Evolutionary conservation across 2,113 vertebrate genomes (phyloP), one percentile per base, ranked within the genome.

Genomic region (Elanus axillaris): DNA sequence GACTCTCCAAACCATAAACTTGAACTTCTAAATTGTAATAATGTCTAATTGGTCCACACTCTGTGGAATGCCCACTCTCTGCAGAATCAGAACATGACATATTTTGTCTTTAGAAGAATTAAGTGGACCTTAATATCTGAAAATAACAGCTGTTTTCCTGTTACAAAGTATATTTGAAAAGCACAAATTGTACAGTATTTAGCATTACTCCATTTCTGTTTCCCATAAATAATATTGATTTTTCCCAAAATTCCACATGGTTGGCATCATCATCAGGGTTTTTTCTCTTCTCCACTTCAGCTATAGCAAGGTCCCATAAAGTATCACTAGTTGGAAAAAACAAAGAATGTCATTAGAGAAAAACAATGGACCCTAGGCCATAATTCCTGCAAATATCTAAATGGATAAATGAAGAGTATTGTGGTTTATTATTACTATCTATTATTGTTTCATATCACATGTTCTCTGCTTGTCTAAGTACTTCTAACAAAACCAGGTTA

Each of bases 231-330:
- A 99, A 98, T 74, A 99, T 36, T 15, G 98, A 99, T 95, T 98
- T 99, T 96, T 99, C 99, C 86, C 95, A 97, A 53, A 96, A 67
- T 88, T 97, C 97, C 19, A 94, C 20, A 9, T 8, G 81, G 40
- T 97, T 95, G 38, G 88, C 95, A 40, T 91, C 69, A 1, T 52
- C 68, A 34, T 81, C 96, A 76, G 95, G 89, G 17, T 91, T 97
- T 95, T 98, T 97, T 76, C 78, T 98, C 55, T 95, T 97, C 42
- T 95, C 98, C 32, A 99, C 98, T 97, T 99, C 99, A 31, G 98
- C 98, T 85, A 98, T 97, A 48, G 99, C 99, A 80, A 99, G 96
- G 69, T 99, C 99, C 99, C 99, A 99, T 38, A 99, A 93, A n/a
- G 98, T 98, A 96, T 99, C 99, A 22, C 98, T 98, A 85, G 59